phyloP scores from a whole-genome alignment of 2,888 invertebrate genomes.

The Camponotus fellah region DNA sequence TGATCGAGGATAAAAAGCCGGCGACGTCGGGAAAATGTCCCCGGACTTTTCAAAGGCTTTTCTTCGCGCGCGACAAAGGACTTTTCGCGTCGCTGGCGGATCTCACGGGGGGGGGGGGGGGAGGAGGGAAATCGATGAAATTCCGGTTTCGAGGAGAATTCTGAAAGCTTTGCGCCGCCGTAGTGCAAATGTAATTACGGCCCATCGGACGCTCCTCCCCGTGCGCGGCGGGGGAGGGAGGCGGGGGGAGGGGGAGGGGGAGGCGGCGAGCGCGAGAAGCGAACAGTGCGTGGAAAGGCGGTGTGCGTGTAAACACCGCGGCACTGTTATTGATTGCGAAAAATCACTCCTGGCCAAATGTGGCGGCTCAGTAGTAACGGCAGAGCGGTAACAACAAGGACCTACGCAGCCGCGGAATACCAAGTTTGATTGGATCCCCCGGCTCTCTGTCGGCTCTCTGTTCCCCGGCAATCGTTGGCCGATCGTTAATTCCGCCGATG shows the following conservation, averaged over 20 bases:
- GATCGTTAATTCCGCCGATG: constrained; percentile 62
- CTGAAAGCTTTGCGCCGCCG: constrained; percentile 45
- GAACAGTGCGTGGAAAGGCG: constrained; percentile 24
- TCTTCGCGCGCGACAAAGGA: constrained; percentile 28
- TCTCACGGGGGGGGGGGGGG: background rate
- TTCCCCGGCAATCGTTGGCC: constrained; percentile 43
- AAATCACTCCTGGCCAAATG: constrained; percentile 62
- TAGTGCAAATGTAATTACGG: constrained; percentile 58
- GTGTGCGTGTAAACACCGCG: constrained; percentile 56
- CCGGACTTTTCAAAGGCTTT: constrained; percentile 12
- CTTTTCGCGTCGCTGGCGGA: constrained; percentile 15
- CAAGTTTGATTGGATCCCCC: constrained; percentile 58
- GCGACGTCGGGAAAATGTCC: constrained; percentile 1
- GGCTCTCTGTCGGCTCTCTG: constrained; percentile 7
- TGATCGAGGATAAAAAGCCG: constrained; percentile 19
- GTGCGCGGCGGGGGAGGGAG: constrained; percentile 52
- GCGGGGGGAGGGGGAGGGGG: constrained; percentile 57
- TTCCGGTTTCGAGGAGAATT: constrained; percentile 45
- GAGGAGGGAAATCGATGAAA: constrained; percentile 34
- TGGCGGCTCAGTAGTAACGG: constrained; percentile 33
- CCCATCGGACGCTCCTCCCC: background rate
- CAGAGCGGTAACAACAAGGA: constrained; percentile 10
- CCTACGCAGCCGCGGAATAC: constrained; percentile 51
- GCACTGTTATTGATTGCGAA: constrained; percentile 67
- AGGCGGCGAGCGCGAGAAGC: background rate